A percentile compares a stretch with the other conserved stretches of the same genome.
phyloP scores from a whole-genome alignment of 2,797 vertebrate genomes.

The Takifugu ocellatus region DNA sequence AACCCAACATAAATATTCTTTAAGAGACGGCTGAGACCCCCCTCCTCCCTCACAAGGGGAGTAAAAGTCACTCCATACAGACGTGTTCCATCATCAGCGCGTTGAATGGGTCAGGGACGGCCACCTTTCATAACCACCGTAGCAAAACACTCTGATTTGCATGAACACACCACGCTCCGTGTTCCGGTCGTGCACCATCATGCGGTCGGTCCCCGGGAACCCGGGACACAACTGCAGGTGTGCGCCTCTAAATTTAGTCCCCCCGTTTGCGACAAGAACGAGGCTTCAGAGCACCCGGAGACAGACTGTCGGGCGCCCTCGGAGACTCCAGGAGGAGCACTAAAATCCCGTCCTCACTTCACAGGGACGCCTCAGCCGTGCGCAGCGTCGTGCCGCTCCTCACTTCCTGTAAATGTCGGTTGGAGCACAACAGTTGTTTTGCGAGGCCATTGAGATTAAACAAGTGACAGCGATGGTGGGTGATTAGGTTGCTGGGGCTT shows the following conservation, averaged over 20 bases:
- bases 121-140: neutral
- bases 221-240: conserved; percentile 25
- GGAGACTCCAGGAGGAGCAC: conserved; percentile 2
- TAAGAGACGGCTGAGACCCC: neutral
- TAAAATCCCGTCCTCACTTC: neutral
- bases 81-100: neutral
- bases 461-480: conserved; percentile 25
- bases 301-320: neutral
- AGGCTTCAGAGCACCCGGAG: neutral
- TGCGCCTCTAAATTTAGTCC: conserved; percentile 41
- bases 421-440: conserved; percentile 28
- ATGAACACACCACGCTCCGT: neutral
- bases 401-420: conserved; percentile 33
- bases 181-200: conserved; percentile 7
- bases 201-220: conserved; percentile 31
- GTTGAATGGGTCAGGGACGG: neutral
- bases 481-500: conserved; percentile 52
- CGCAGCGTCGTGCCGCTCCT: conserved; percentile 8
- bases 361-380: neutral
- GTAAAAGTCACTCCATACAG: neutral
- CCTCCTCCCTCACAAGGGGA: neutral
- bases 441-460: conserved; percentile 34
- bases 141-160: neutral
- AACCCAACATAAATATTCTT: neutral
- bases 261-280: conserved; percentile 24